phyloP scores from a whole-genome alignment of 2,888 invertebrate genomes.

The Gryllus longicercus region DNA sequence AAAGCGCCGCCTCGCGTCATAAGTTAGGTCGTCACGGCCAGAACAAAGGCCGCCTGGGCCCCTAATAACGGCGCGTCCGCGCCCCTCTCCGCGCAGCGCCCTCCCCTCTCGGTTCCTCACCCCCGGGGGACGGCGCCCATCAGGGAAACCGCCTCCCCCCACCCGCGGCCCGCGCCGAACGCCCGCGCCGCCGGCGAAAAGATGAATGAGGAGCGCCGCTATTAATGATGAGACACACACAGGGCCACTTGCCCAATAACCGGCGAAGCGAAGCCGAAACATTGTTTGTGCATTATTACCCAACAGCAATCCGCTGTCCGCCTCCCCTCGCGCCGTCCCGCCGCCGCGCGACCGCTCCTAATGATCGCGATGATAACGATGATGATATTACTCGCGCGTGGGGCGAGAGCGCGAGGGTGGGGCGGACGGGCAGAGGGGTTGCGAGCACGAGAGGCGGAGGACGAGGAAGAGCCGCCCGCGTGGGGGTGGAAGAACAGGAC shows the following conservation, averaged over 20 bases:
- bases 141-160: background rate
- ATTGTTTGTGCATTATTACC: constrained; percentile 28
- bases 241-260: background rate
- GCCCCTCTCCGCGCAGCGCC: background rate
- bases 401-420: background rate
- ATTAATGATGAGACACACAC: constrained; percentile 17
- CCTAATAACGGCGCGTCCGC: background rate
- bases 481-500: background rate
- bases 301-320: background rate
- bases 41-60: background rate
- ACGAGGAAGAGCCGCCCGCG: background rate
- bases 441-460: background rate
- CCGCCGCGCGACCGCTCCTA: background rate
- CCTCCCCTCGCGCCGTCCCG: background rate
- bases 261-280: constrained; percentile 27
- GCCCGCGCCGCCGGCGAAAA: background rate
- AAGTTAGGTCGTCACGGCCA: constrained; percentile 17
- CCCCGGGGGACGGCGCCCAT: background rate
- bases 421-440: no score
- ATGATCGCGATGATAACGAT: background rate
- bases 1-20: background rate
- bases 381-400: background rate
- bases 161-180: background rate
- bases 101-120: background rate
- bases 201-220: background rate